Evolutionary conservation across 2,888 invertebrate genomes (phyloP), one percentile per base, ranked within the genome.

Genomic region (Ennomos quercinarius): DNA sequence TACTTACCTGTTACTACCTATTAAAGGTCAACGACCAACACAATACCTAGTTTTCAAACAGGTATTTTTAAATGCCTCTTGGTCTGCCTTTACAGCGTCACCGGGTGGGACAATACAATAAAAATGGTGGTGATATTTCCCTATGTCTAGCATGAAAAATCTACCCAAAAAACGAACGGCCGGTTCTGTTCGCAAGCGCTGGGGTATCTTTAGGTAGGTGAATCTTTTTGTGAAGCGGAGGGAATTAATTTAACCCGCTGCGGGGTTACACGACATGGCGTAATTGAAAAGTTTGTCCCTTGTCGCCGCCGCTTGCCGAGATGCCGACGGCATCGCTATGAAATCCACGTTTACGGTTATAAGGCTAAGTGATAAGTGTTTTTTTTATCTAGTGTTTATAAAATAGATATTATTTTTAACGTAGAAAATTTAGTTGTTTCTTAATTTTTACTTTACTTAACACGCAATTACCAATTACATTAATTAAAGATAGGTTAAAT

Each of bases 241-340:
- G 84, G 92, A 91, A 91, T 92, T 93, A 93, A 93, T 92, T 93
- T 92, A 91, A 92, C 92, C 91, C 91, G 91, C 91, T 92, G 92
- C 91, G 91, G 92, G 93, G 93, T 91, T 87, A 89, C 91, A 91
- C 90, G 93, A 89, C 91, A 89, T 83, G 80, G 84, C 86, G 90
- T 93, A 93, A 93, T 93, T 92, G 91, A 91, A 91, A 92, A 93
- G 92, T 92, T 93, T 85, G 89, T 93, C 94, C 68, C 73, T 68
- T 79, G 81, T 73, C 80, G 77, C 75, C 78, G 43, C 79, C 79
- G 64, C 52, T 12, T 27, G 40, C 8, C 41, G 38, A 38, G 45
- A 68, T 74, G 80, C 78, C 79, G 77, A 63, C 82, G 80, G 78
- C 78, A 57, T 60, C 65, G 63, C 62, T 61, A 56, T 47, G 52